phyloP scores from a whole-genome alignment of 2,113 vertebrate species.

The Mola mola region DNA sequence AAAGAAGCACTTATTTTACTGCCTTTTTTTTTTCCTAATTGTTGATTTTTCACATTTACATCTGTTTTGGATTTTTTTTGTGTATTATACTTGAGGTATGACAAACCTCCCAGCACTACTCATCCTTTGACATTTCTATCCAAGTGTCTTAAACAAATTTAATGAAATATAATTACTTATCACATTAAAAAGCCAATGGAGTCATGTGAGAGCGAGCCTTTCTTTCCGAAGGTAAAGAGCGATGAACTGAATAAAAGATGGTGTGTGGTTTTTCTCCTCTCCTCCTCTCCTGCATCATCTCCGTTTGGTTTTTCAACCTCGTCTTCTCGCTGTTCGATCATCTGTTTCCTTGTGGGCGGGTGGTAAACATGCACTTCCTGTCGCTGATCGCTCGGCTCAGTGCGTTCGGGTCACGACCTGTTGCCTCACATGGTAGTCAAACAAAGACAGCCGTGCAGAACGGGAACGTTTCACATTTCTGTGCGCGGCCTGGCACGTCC shows the following conservation, averaged over 20 bases:
- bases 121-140: conserved; percentile 1
- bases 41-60: conserved; percentile 1
- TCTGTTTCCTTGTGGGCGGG: not conserved
- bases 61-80: not conserved
- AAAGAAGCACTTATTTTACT: conserved; percentile 27
- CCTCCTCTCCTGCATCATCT: not conserved
- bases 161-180: conserved; percentile 1
- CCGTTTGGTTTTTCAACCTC: not conserved
- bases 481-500: conserved; percentile 13
- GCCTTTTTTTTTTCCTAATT: not conserved
- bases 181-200: conserved; percentile 20
- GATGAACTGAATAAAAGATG: conserved; percentile 50
- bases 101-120: conserved; percentile 17
- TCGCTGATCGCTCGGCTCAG: not conserved
- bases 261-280: not conserved
- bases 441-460: conserved; percentile 3
- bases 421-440: no score
- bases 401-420: not conserved
- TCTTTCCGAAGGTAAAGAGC: no score
- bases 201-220: not conserved
- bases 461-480: conserved; percentile 16
- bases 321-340: not conserved
- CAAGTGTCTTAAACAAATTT: conserved; percentile 1
- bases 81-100: conserved; percentile 9
- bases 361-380: conserved; percentile 1